Percentiles rank a stretch among this genome's conserved stretches.
phyloP scores from a whole-genome alignment of 2,113 vertebrate genomes.

The Suncus etruscus region DNA sequence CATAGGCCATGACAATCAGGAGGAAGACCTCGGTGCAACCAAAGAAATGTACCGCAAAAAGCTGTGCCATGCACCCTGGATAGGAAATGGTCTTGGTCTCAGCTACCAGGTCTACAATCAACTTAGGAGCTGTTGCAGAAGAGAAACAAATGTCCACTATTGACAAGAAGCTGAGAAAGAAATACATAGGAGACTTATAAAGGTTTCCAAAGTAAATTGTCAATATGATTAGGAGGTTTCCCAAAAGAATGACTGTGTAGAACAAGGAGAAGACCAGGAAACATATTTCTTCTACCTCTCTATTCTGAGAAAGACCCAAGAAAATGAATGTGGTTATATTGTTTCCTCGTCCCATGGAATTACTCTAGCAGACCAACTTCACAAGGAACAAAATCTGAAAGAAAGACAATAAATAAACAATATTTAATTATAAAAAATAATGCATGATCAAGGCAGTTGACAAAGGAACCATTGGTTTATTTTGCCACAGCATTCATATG shows the following conservation, averaged over 20 bases:
- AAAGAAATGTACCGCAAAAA: slow-evolving; percentile 57
- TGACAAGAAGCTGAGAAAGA: slow-evolving; percentile 70
- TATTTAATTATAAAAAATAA: neutral
- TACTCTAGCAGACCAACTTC: neutral
- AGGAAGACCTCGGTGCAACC: slow-evolving; percentile 50
- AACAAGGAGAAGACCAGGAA: neutral
- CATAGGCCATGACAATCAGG: slow-evolving; percentile 60
- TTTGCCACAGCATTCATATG: too few relatives aligned
- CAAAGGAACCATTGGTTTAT: too few relatives aligned
- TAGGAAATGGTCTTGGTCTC: slow-evolving; percentile 43
- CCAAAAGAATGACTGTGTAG: neutral
- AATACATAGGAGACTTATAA: slow-evolving; percentile 52
- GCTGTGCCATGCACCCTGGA: slow-evolving; percentile 17
- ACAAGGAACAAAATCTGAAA: slow-evolving; percentile 23
- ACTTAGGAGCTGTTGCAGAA: slow-evolving; percentile 39
- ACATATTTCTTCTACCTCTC: slow-evolving; percentile 10
- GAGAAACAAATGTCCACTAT: slow-evolving; percentile 64
- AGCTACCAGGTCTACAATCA: neutral
- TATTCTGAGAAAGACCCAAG: neutral
- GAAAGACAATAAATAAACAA: neutral
- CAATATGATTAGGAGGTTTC: slow-evolving; percentile 49
- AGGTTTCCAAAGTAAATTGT: too few relatives aligned
- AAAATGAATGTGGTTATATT: neutral
- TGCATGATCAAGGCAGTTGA: too few relatives aligned
- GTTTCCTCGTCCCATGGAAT: slow-evolving; percentile 34